These are phyloP conservation scores for Neodontobutis hainanensis DNA, from an alignment of 2,113 vertebrate species.

Conservation along the genomic window DNA sequence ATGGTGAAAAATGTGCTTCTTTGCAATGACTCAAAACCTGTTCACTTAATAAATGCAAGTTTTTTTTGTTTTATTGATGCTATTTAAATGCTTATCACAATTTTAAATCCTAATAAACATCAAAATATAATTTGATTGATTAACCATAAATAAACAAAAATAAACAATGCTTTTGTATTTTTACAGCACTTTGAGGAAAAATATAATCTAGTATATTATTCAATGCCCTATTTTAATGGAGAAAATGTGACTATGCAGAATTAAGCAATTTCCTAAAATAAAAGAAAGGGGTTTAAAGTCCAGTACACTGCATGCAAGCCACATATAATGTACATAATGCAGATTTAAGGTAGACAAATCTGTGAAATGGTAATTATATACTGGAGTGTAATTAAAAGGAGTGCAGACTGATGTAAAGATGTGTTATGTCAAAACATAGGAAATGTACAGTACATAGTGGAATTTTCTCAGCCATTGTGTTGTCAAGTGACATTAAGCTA, in stretches of 20 bases:
- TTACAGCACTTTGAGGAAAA: not conserved
- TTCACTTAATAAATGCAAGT: not conserved
- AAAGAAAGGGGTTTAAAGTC: conserved; percentile 18
- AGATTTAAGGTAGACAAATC: not conserved
- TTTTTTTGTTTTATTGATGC: conserved; percentile 42
- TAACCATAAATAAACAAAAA: conserved; percentile 5
- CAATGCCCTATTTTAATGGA: conserved; percentile 10
- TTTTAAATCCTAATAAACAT: conserved; percentile 40
- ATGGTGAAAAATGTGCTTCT: not conserved
- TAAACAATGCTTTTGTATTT: conserved; percentile 18
- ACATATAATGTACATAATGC: conserved; percentile 1
- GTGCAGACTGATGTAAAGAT: conserved; percentile 11
- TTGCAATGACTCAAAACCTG: not conserved
- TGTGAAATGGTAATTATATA: not conserved
- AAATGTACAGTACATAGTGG: conserved; percentile 2
- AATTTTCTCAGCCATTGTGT: not conserved
- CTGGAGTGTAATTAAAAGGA: conserved; percentile 5
- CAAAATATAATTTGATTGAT: conserved; percentile 5
- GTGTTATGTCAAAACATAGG: not conserved
- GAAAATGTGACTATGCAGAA: conserved; percentile 10
- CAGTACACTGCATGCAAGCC: conserved; percentile 28
- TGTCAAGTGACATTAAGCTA: not conserved
- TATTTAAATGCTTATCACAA: conserved; percentile 35
- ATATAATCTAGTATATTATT: not conserved
- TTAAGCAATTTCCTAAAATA: conserved; percentile 10